Evolutionary conservation across 2,797 vertebrate genomes (phyloP), one percentile per base, ranked within the genome.

Genomic region (Pagetopsis macropterus): DNA sequence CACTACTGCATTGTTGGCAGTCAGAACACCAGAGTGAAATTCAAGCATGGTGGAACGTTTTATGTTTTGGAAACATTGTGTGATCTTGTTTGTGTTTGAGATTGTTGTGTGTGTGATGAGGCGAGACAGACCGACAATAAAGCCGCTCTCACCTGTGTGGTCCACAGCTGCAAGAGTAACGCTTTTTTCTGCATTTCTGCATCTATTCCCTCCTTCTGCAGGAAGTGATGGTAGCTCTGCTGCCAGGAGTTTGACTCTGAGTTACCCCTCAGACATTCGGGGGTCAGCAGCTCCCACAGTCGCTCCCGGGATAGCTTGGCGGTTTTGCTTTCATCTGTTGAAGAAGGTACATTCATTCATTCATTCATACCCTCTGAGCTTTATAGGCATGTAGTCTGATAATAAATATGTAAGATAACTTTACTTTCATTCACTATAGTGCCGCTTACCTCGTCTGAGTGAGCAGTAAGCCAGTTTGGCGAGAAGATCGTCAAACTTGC

Each of bases 161-260:
- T 94, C 96, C 96, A 97, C 16, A 97, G 94, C 81, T 96, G 96
- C 56, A 97, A 72, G 54, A 96, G 84, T 82, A 95, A 73, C 1
- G 95, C 94, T 81, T 90, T 94, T 0, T 79, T 90, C 79, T 94
- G 92, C 91, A 95, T 95, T 49, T 95, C 92, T 37, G 69, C 76
- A 6, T 93, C 91, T 0, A 92, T 80, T 0, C 93, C 94, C 19
- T 89, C 72, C 6, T 85, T 48, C 23, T 89, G 68, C n/a, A 94
- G 89, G 54, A 92, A 93, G 40, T 52, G 49, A 45, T 84, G 66
- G 86, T 96, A 97, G 31, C 83, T 93, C 77, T 91, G 87, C 67
- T 96, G 91, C 96, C 96, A 97, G 31, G 88, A 78, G 41, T 81
- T 82, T 10, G 67, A 48, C 0, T 88, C 79, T 0, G 85, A 76